These are phyloP conservation scores for Drosophila varians DNA, from an alignment of 1,140 invertebrate genomes.

Conservation along the genomic window DNA sequence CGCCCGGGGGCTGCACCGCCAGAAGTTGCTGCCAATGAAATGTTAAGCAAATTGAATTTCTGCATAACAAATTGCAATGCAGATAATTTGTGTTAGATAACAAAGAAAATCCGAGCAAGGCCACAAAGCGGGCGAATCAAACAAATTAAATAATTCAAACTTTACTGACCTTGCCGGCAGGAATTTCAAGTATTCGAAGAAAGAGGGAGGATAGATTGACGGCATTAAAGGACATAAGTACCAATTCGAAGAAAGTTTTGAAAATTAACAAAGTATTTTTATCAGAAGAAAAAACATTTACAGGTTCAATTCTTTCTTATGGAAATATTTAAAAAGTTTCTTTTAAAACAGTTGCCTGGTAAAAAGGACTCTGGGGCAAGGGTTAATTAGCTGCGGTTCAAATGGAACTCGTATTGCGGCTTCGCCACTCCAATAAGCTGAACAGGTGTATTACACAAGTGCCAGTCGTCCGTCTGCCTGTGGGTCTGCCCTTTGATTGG, in stretches of 20 bases:
- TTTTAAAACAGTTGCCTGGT: too few relatives aligned
- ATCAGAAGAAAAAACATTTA: too few relatives aligned
- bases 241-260: background rate
- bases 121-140: conserved; percentile 36
- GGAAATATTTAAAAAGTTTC: too few relatives aligned
- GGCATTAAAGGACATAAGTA: background rate
- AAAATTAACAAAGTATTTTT: background rate
- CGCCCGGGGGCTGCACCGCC: conserved; percentile 49
- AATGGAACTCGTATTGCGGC: background rate
- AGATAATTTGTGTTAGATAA: conserved; percentile 63
- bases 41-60: conserved; percentile 76
- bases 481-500: conserved; percentile 40
- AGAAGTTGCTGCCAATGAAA: conserved; percentile 75
- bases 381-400: background rate
- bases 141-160: conserved; percentile 29
- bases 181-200: background rate
- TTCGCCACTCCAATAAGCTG: background rate
- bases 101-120: conserved; percentile 33
- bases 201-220: background rate
- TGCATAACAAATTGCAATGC: conserved; percentile 72
- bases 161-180: conserved; percentile 21
- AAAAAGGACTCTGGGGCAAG: background rate
- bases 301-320: too few relatives aligned
- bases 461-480: background rate
- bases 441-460: background rate